Evolutionary conservation across 2,797 vertebrate species (phyloP).

Genomic region (Peromyscus aztecus): DNA sequence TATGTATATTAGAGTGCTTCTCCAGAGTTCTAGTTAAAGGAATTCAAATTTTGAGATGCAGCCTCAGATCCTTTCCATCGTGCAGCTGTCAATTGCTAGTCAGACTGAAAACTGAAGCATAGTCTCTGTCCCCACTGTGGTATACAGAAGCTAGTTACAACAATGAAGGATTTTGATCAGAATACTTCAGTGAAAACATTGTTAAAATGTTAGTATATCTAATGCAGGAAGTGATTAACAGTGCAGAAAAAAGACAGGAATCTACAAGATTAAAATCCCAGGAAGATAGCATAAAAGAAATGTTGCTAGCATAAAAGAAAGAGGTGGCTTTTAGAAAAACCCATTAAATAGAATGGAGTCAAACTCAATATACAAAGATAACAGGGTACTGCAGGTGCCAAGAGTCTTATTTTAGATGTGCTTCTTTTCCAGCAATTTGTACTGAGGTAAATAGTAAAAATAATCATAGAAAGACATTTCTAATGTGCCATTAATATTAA

Average conservation of each 20-base stretch:
- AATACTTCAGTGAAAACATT: neutral
- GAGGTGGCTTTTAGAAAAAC: fast-evolving
- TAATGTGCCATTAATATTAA: neutral
- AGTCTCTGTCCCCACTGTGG: neutral
- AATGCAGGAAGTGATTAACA: neutral
- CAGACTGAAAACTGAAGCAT: neutral
- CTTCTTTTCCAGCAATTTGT: neutral
- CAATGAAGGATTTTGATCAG: neutral
- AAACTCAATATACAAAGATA: neutral
- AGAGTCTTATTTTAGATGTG: neutral
- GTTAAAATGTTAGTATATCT: neutral
- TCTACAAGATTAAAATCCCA: neutral
- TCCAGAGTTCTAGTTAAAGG: neutral
- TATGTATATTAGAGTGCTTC: neutral
- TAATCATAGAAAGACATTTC: neutral
- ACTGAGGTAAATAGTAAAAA: neutral
- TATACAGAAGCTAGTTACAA: neutral
- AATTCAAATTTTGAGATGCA: neutral
- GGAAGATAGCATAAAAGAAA: neutral
- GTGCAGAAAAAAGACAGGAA: neutral
- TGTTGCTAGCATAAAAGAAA: neutral
- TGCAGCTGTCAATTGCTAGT: neutral
- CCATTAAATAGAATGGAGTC: neutral
- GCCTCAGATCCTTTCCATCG: neutral
- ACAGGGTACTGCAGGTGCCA: neutral